Evolutionary conservation across 2,888 invertebrate species (phyloP).

Genomic region (Gymnoscelis rufifasciata): DNA sequence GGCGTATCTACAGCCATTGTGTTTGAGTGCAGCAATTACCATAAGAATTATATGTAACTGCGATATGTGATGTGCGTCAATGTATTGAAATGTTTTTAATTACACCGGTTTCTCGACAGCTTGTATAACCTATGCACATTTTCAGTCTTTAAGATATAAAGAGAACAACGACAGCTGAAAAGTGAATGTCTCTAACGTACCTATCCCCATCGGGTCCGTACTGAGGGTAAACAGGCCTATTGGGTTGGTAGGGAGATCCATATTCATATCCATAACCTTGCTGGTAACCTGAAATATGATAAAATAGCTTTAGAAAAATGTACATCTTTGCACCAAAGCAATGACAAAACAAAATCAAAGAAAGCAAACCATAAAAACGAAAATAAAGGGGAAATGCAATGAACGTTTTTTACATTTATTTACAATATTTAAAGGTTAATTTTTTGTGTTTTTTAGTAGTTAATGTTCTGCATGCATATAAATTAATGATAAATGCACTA

Average conservation of each 20-base stretch:
- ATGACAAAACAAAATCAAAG: not conserved
- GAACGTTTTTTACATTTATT: conserved; percentile 1
- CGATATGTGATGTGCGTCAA: no score
- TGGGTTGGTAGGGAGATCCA: conserved; percentile 83
- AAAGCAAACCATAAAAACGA: conserved; percentile 17
- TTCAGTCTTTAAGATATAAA: no score
- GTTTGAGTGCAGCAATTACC: no score
- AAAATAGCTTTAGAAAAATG: not conserved
- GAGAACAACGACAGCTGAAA: no score
- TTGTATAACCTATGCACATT: no score
- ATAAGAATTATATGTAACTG: no score
- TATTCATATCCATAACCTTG: conserved; percentile 84
- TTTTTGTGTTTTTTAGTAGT: not conserved
- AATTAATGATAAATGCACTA: not conserved
- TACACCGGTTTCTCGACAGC: no score
- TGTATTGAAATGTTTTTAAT: no score
- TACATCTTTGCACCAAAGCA: no score
- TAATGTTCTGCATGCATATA: not conserved
- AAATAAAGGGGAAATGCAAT: conserved; percentile 4
- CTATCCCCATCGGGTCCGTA: conserved; percentile 85
- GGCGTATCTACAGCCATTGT: no score
- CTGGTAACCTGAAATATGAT: conserved; percentile 78
- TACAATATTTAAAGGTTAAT: not conserved
- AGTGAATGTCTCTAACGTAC: conserved; percentile 52
- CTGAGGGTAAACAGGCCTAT: conserved; percentile 89